Evolutionary conservation across 2,113 vertebrate genomes (phyloP).

Genomic region (Apus apus): DNA sequence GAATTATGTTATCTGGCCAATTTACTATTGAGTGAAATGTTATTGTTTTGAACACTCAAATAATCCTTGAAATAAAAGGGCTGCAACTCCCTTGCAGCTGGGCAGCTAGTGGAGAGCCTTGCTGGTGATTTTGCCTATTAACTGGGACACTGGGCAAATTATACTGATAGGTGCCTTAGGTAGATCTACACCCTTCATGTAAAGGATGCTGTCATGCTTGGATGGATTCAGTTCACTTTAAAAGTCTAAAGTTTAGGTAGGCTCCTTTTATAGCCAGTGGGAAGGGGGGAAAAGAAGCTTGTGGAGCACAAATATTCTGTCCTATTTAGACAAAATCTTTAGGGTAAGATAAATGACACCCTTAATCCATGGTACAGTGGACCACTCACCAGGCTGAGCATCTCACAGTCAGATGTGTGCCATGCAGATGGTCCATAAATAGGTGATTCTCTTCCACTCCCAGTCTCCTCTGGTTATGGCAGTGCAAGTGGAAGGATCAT

Average conservation of each 20-base stretch:
- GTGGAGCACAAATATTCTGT: neutral
- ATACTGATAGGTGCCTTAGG: neutral
- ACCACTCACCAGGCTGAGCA: neutral
- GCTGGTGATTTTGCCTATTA: neutral
- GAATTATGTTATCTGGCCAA: neutral
- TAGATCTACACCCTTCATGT: neutral
- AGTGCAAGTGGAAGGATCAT: constrained; percentile 23
- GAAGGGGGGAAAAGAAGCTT: neutral
- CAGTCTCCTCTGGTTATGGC: neutral
- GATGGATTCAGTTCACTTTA: neutral
- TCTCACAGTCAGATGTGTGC: neutral
- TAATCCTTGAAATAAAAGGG: neutral
- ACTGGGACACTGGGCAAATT: neutral
- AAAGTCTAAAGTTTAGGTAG: neutral
- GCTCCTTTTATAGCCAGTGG: neutral
- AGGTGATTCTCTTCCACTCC: neutral
- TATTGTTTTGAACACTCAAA: neutral
- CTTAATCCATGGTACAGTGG: neutral
- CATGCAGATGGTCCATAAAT: neutral
- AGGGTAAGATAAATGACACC: neutral
- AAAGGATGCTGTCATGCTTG: neutral
- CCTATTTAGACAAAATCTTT: neutral
- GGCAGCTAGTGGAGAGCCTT: neutral
- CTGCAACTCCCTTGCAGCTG: neutral
- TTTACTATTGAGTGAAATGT: neutral